A percentile compares a stretch with the other conserved stretches of the same genome.
These are phyloP conservation scores for Danio choprae DNA, from an alignment of 2,797 vertebrate genomes.

Conservation along the genomic window DNA sequence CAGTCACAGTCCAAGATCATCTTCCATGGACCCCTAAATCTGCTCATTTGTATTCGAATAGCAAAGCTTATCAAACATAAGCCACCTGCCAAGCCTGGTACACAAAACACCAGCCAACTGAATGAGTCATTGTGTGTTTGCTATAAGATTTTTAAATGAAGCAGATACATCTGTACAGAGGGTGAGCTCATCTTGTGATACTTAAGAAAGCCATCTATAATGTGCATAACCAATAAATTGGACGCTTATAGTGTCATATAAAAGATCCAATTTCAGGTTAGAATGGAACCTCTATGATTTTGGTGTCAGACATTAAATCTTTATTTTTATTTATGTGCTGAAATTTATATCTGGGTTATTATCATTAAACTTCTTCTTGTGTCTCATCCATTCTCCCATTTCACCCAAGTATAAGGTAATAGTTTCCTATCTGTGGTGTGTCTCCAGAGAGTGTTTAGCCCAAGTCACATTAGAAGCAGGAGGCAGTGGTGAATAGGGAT, in stretches of 20 bases:
- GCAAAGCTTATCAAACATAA: conserved; percentile 25
- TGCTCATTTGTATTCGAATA: conserved; percentile 26
- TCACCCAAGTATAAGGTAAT: conserved; percentile 49
- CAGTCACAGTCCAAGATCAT: conserved; percentile 19
- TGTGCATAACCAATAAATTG: conserved; percentile 36
- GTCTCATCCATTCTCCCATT: conserved; percentile 16
- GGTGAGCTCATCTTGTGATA: conserved; percentile 1
- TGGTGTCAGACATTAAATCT: conserved; percentile 54
- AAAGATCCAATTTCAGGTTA: conserved; percentile 59
- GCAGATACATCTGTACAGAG: conserved; percentile 4
- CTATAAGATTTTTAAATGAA: conserved; percentile 26
- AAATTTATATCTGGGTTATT: conserved; percentile 54
- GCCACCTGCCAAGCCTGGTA: conserved; percentile 14
- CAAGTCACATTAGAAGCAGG: conserved; percentile 47
- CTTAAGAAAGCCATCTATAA: conserved; percentile 35
- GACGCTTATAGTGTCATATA: conserved; percentile 54
- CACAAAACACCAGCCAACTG: conserved; percentile 22
- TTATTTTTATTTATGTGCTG: conserved; percentile 60
- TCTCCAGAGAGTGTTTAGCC: conserved; percentile 61
- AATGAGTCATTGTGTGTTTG: neutral
- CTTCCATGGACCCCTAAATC: conserved; percentile 24
- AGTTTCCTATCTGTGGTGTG: conserved; percentile 49
- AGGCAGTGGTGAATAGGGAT: conserved; percentile 33
- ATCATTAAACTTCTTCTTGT: conserved; percentile 19
- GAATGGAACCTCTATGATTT: conserved; percentile 60